These are phyloP conservation scores for Borostomias antarcticus DNA, from an alignment of 2,797 vertebrate species.

Conservation along the genomic window DNA sequence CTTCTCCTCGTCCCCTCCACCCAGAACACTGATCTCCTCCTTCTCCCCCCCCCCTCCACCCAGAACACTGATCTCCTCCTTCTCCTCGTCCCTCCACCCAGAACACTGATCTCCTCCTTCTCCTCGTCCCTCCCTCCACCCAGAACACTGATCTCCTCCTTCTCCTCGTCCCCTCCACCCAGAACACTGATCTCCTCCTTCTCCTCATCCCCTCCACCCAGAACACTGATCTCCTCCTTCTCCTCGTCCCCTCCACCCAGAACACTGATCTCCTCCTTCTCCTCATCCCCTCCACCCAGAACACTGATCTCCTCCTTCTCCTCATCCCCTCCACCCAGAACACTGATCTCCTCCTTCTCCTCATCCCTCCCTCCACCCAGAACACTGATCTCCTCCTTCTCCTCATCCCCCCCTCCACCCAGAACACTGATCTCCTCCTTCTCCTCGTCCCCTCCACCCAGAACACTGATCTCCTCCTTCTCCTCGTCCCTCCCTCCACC, in stretches of 20 bases:
- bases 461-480: conserved; percentile 75
- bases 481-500: conserved; percentile 67
- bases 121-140: no score
- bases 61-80: conserved; percentile 75
- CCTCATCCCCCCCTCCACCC: conserved; percentile 64
- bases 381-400: conserved; percentile 77
- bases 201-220: no score
- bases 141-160: conserved; percentile 78
- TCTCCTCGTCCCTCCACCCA: conserved; percentile 64
- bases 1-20: conserved; percentile 64
- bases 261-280: conserved; percentile 51
- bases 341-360: conserved; percentile 40
- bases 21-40: conserved; percentile 55
- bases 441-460: no score
- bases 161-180: conserved; percentile 62
- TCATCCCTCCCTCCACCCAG: no score
- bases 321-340: conserved; percentile 65
- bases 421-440: conserved; percentile 54
- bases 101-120: conserved; percentile 53
- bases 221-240: conserved; percentile 77
- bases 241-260: conserved; percentile 64
- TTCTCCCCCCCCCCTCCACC: conserved; percentile 49
- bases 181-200: conserved; percentile 54
- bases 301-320: conserved; percentile 76
- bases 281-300: no score